phyloP scores from a whole-genome alignment of 2,113 vertebrate species.

The Cygnus buccinator region DNA sequence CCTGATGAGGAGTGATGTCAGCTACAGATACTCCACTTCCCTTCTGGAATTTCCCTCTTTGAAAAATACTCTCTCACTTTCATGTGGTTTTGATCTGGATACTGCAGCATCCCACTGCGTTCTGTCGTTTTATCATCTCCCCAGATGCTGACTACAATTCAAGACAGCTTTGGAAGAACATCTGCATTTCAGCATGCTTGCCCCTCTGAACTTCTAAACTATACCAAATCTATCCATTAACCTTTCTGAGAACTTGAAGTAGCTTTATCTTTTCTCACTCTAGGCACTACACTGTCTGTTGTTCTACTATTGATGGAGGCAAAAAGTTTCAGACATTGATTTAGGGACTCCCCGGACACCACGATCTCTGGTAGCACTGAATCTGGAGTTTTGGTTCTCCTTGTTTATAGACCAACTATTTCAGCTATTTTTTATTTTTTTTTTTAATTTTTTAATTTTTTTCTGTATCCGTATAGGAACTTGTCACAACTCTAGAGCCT shows the following conservation, averaged over 20 bases:
- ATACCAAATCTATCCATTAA: not conserved
- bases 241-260: not conserved
- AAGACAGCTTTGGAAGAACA: conserved; percentile 34
- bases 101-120: conserved; percentile 22
- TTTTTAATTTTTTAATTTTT: too few relatives aligned
- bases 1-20: conserved; percentile 32
- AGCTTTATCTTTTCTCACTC: not conserved
- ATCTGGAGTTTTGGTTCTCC: not conserved
- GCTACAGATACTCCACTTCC: conserved; percentile 3
- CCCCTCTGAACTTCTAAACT: not conserved
- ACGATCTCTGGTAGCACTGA: not conserved
- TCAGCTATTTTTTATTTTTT: not conserved
- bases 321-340: not conserved
- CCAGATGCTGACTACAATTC: not conserved
- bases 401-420: not conserved
- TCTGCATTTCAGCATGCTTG: not conserved
- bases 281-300: not conserved
- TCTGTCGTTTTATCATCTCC: not conserved
- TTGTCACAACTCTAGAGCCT: not conserved
- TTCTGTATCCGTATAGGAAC: not conserved
- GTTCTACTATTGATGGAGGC: not conserved
- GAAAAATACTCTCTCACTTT: not conserved
- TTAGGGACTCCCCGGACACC: not conserved
- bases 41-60: conserved; percentile 53
- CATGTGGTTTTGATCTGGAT: conserved; percentile 47